These are phyloP conservation scores for Butorides virescens DNA, from an alignment of 2,113 vertebrate species.

Conservation along the genomic window DNA sequence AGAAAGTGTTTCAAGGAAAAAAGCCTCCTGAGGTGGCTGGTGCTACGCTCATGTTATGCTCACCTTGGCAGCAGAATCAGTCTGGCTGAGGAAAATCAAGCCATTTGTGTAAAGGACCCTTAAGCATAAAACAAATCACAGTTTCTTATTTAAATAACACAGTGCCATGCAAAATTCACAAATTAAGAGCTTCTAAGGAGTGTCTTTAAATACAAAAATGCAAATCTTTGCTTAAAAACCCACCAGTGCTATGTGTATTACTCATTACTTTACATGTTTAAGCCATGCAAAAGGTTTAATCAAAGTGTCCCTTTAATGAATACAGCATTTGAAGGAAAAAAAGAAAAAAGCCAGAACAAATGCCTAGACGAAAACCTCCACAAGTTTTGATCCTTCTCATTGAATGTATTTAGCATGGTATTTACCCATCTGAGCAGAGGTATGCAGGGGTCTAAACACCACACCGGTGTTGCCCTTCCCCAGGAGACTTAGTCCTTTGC, in stretches of 20 bases:
- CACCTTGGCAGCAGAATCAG: constrained; percentile 55
- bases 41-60: constrained; percentile 23
- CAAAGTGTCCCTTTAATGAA: constrained; percentile 41
- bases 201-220: constrained; percentile 18
- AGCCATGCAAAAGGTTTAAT: constrained; percentile 35
- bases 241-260: neutral
- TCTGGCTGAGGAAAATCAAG: constrained; percentile 59
- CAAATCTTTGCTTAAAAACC: constrained; percentile 9
- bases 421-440: neutral
- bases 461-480: neutral
- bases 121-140: constrained; percentile 49
- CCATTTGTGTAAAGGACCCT: constrained; percentile 58
- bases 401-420: neutral
- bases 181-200: neutral
- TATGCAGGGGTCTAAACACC: neutral
- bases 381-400: neutral
- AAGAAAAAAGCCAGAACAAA: neutral
- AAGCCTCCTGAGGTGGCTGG: constrained; percentile 20
- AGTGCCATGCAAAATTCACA: constrained; percentile 20
- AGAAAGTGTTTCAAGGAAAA: constrained; percentile 40
- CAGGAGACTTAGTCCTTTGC: neutral
- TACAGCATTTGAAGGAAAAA: neutral
- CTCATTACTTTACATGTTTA: neutral
- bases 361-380: neutral
- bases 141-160: constrained; percentile 28